phyloP scores from a whole-genome alignment of 2,797 vertebrate species.

The Ceyx erithaca region DNA sequence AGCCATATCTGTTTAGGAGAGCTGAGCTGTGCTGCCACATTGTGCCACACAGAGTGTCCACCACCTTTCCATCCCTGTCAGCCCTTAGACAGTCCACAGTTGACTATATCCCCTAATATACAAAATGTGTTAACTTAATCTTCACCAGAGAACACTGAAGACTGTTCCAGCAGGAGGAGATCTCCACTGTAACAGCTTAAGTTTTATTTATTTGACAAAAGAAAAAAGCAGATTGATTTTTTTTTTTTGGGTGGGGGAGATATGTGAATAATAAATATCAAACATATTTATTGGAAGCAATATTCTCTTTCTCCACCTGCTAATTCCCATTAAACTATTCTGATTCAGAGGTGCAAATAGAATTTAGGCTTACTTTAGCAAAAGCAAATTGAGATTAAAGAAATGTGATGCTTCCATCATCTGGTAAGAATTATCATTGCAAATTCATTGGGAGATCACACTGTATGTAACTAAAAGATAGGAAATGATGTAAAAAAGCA shows the following conservation, averaged over 20 bases:
- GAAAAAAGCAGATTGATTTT: no score
- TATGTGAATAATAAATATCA: neutral
- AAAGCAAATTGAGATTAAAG: conserved; percentile 7
- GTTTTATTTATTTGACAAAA: neutral
- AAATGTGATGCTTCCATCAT: neutral
- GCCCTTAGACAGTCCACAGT: neutral
- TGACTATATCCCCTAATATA: neutral
- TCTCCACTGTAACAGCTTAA: neutral
- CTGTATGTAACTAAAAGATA: neutral
- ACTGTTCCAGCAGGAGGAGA: neutral
- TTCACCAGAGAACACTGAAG: neutral
- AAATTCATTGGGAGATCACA: neutral
- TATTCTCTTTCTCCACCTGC: neutral
- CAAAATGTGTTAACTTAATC: neutral
- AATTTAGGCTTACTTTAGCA: neutral
- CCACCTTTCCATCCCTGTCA: neutral
- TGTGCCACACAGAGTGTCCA: neutral
- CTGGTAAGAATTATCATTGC: neutral
- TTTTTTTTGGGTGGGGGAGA: no score
- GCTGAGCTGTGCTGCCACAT: neutral
- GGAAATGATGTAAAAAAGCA: neutral
- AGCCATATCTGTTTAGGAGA: neutral
- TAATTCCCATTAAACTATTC: neutral
- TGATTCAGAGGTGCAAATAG: neutral
- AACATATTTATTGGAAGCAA: neutral